Base-by-base conservation (phyloP, 2,888 invertebrate species). In the Caenorhabditis drosophilae region DNA sequence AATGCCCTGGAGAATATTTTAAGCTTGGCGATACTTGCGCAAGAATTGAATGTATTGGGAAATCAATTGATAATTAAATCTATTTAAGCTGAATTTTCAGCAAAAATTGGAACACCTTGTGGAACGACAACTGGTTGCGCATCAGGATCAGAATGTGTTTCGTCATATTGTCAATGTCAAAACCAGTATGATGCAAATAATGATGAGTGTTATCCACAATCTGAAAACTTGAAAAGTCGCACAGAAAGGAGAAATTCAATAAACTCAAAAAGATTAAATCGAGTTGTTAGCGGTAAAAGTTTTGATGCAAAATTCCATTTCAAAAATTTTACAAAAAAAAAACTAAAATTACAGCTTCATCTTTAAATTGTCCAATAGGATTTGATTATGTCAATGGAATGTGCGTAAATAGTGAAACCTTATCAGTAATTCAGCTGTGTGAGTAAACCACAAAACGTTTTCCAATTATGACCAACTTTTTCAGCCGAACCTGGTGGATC, bases 401-500 rank as follows among this genome's bases (percentile, higher is more conserved):
- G 58, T 64, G 64, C 26, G 64, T 64, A 0, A 64, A 64, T 20
- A 58, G 58, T 55, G 64, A 64, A 20, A 58, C 58, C 0, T 31
- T 64, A 4, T 58, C 64, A 4, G 58, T 64, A 4, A 64, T 64
- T 16, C 64, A 64, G 18, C 42, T 64, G 2, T 25, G 55, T 55
- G 12, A 34, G 47, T 40, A 25, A 9, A n/a, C n/a, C n/a, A n/a
- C n/a, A n/a, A n/a, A n/a, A n/a, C 22, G 40, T 16, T 31, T 12
- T 12, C 31, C 12, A 12, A 31, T 31, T 9, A 12, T 31, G 31
- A 31, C 6, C 12, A 12, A 31, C 12, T 7, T 11, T 35, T 63
- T 51, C 51, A 75, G 81, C 78, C 11, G 59, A 57, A 9, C 82
- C 82, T 1, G 80, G 81, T 11, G 76, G 75, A 15, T 50, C 67